These are phyloP conservation scores for Philereme vetulata DNA, from an alignment of 2,888 invertebrate genomes.

Conservation along the genomic window DNA sequence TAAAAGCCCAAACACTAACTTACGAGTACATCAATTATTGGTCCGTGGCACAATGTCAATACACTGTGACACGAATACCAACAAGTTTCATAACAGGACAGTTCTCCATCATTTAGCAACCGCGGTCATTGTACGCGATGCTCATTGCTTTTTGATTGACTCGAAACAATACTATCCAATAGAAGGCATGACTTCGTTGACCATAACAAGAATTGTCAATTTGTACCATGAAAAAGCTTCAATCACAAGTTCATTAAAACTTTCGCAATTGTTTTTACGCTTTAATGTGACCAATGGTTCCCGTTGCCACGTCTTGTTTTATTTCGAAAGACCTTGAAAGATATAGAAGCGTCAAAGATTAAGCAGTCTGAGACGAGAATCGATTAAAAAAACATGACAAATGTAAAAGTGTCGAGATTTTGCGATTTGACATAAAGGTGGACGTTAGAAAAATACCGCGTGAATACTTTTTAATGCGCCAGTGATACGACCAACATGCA, in stretches of 20 bases:
- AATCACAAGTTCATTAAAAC: conserved; percentile 69
- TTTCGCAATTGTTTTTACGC: conserved; percentile 79
- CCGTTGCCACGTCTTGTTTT: conserved; percentile 49
- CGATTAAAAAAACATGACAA: conserved; percentile 65
- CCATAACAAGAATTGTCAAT: conserved; percentile 65
- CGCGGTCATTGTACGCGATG: conserved; percentile 77
- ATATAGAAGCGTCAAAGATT: conserved; percentile 42
- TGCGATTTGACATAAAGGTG: conserved; percentile 67
- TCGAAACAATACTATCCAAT: conserved; percentile 68
- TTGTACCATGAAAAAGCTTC: conserved; percentile 64
- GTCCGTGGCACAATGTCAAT: conserved; percentile 38
- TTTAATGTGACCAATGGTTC: conserved; percentile 63
- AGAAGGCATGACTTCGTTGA: conserved; percentile 61
- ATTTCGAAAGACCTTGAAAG: conserved; percentile 23
- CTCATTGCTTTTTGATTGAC: conserved; percentile 75
- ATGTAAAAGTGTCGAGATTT: conserved; percentile 76
- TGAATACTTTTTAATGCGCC: conserved; percentile 84
- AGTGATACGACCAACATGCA: conserved; percentile 79
- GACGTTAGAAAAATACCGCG: conserved; percentile 76
- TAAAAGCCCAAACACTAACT: conserved; percentile 6
- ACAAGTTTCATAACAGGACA: conserved; percentile 55
- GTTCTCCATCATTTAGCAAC: conserved; percentile 75
- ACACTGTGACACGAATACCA: conserved; percentile 57
- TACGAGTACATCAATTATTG: conserved; percentile 39
- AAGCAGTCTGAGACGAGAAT: conserved; percentile 42